phyloP scores from a whole-genome alignment of 2,888 invertebrate species.

The Caenorhabditis afra region DNA sequence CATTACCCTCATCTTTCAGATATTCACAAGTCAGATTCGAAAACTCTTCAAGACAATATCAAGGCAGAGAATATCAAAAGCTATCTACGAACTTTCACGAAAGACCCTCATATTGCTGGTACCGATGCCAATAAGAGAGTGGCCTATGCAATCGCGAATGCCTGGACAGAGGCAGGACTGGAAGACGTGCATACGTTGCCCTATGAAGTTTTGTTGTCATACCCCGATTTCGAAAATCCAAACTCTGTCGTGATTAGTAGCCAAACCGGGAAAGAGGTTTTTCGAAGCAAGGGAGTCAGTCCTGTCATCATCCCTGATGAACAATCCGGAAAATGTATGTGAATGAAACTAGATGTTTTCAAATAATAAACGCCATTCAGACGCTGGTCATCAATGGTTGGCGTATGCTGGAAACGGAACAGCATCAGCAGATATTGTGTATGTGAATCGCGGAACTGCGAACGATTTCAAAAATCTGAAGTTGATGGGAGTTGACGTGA shows the following conservation, averaged over 20 bases:
- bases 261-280: constrained; percentile 55
- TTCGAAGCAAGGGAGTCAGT: constrained; percentile 71
- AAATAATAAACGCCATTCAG: constrained; percentile 21
- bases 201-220: constrained; percentile 79
- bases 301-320: constrained; percentile 76
- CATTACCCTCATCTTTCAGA: constrained; percentile 43
- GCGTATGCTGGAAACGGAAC: constrained; percentile 76
- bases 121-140: constrained; percentile 74
- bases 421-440: constrained; percentile 74
- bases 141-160: constrained; percentile 73
- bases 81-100: constrained; percentile 68
- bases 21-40: constrained; percentile 51
- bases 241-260: constrained; percentile 64
- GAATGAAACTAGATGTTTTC: background rate
- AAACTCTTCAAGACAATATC: constrained; percentile 59
- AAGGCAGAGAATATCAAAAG: constrained; percentile 68
- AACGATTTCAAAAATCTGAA: constrained; percentile 76
- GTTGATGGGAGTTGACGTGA: constrained; percentile 70
- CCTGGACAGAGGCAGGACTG: constrained; percentile 74
- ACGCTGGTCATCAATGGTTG: constrained; percentile 78
- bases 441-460: constrained; percentile 72
- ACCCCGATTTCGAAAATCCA: constrained; percentile 77
- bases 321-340: constrained; percentile 73
- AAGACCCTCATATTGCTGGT: constrained; percentile 77
- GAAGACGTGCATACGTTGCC: constrained; percentile 73